phyloP scores from a whole-genome alignment of 1,140 invertebrate genomes.

The Aphelinus certus region DNA sequence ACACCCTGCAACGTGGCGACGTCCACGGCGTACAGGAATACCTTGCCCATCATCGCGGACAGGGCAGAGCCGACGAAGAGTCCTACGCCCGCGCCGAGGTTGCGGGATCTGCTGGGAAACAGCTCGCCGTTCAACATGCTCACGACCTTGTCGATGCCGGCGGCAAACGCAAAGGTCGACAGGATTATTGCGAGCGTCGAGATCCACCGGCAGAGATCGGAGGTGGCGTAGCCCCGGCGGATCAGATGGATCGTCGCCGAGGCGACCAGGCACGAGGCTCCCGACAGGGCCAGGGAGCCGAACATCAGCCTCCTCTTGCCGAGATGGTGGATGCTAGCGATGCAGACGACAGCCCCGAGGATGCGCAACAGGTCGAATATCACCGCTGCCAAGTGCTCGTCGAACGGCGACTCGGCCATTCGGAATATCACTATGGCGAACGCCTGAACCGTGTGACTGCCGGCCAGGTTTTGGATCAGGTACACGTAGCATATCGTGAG shows the following conservation, averaged over 20 bases:
- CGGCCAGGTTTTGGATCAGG: not conserved
- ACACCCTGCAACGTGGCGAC: not conserved
- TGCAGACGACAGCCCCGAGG: not conserved
- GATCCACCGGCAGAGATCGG: not conserved
- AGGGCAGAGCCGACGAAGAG: not conserved
- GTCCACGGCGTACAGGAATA: not conserved
- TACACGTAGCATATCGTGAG: not conserved
- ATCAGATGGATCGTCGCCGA: not conserved
- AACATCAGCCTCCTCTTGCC: slow-evolving; percentile 3
- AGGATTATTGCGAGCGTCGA: not conserved
- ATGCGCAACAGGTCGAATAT: not conserved
- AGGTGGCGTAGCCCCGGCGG: not conserved
- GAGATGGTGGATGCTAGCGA: not conserved
- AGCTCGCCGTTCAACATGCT: not conserved
- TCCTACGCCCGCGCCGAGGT: not conserved
- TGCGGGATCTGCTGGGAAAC: not conserved
- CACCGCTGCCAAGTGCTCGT: not conserved
- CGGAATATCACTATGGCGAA: not conserved
- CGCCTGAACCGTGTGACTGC: not conserved
- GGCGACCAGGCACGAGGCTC: not conserved
- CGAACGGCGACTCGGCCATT: not conserved
- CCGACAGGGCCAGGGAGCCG: not conserved
- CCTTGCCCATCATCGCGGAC: not conserved
- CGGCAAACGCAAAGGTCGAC: not conserved
- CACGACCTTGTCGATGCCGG: slow-evolving; percentile 2